These are phyloP conservation scores for Ailurus styani DNA, from an alignment of 2,113 vertebrate species.

Conservation along the genomic window DNA sequence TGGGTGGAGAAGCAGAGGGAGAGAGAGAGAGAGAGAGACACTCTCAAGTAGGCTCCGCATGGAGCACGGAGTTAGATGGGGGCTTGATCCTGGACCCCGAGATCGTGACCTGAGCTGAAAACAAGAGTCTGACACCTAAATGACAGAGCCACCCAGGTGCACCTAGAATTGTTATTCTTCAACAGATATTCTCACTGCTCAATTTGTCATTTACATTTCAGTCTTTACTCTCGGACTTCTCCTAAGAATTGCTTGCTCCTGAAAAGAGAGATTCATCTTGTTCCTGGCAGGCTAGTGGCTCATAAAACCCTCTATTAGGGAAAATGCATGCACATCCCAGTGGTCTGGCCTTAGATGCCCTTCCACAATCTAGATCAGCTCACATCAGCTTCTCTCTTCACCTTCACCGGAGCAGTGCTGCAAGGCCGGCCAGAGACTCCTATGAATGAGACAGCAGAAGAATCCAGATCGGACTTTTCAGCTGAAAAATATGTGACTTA, in stretches of 20 bases:
- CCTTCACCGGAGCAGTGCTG: neutral
- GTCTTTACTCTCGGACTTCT: neutral
- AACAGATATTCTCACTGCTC: neutral
- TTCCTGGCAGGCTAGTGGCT: neutral
- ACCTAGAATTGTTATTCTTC: neutral
- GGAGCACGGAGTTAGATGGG: neutral
- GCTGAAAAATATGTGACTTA: slow-evolving; percentile 1
- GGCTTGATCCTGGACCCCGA: neutral
- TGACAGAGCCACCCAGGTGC: neutral
- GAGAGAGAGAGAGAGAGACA: neutral
- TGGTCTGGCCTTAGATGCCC: neutral
- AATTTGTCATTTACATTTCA: neutral
- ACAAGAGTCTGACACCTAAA: neutral
- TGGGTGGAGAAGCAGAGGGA: neutral
- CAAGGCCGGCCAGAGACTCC: too few relatives aligned
- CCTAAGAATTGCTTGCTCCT: neutral
- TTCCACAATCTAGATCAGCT: neutral
- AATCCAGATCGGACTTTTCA: neutral
- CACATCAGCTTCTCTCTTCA: neutral
- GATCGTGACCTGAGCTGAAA: neutral
- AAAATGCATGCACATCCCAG: neutral
- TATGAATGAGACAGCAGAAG: neutral
- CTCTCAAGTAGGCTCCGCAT: neutral
- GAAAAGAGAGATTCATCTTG: neutral
- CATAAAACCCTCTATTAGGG: neutral